phyloP scores from a whole-genome alignment of 2,797 vertebrate species.

The Eulemur albifrons region DNA sequence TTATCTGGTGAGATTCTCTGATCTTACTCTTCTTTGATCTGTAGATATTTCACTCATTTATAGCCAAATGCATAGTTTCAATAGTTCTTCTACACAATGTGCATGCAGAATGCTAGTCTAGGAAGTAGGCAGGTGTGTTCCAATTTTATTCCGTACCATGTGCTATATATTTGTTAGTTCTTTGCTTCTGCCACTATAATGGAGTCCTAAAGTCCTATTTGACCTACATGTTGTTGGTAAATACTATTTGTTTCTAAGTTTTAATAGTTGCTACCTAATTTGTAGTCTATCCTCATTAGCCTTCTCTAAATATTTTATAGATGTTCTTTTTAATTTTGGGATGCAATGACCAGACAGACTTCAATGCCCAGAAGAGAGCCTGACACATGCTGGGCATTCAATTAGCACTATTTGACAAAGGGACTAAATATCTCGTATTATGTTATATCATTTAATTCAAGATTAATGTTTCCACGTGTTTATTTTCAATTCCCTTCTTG shows the following conservation, averaged over 20 bases:
- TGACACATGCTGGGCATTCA: background rate
- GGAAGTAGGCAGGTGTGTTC: background rate
- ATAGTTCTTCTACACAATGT: background rate
- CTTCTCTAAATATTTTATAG: constrained; percentile 43
- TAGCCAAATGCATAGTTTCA: background rate
- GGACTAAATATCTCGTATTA: background rate
- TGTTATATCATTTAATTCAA: constrained; percentile 32
- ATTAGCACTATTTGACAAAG: constrained; percentile 48
- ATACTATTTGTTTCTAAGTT: background rate
- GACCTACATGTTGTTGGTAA: background rate
- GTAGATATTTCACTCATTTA: background rate
- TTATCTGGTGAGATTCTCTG: background rate
- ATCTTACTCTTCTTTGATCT: background rate
- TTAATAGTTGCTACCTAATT: background rate
- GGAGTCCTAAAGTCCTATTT: background rate
- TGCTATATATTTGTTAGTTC: background rate
- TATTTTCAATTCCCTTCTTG: constrained; percentile 33
- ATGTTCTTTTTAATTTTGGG: background rate
- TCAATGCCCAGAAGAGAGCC: background rate
- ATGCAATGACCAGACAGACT: background rate
- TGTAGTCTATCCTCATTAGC: background rate
- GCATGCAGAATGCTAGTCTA: background rate
- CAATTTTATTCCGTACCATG: background rate
- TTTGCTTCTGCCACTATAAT: background rate
- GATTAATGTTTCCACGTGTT: background rate